Evolutionary conservation across 2,888 invertebrate genomes (phyloP).

Genomic region (Mactromeris polynyma): DNA sequence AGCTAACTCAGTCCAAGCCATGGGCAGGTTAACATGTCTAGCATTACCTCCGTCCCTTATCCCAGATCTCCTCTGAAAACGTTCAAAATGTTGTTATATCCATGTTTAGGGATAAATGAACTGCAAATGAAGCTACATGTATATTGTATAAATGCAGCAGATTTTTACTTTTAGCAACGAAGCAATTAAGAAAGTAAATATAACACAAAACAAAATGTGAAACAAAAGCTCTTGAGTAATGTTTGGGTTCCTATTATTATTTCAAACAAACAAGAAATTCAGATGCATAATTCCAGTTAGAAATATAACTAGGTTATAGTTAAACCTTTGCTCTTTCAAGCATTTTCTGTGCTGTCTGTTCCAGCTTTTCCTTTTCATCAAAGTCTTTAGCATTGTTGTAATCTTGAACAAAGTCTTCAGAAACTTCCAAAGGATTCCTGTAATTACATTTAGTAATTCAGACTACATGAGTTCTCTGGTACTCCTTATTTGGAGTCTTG

Average conservation of each 20-base stretch:
- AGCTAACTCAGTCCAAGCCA: conserved; percentile 87
- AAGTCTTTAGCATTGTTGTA: conserved; percentile 83
- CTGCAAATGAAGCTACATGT: too few relatives aligned
- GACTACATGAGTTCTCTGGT: too few relatives aligned
- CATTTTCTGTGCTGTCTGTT: conserved; percentile 84
- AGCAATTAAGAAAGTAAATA: too few relatives aligned
- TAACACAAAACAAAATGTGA: too few relatives aligned
- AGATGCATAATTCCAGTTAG: neutral
- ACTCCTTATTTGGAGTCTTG: too few relatives aligned
- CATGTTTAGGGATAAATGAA: too few relatives aligned
- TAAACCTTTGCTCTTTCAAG: conserved; percentile 86
- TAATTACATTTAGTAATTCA: neutral
- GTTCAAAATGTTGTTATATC: too few relatives aligned
- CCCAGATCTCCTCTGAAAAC: conserved; percentile 84
- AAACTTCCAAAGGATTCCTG: conserved; percentile 86
- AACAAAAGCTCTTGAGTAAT: too few relatives aligned
- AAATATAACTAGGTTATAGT: neutral
- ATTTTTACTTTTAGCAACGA: too few relatives aligned
- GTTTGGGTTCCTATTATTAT: too few relatives aligned
- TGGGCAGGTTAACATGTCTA: conserved; percentile 84
- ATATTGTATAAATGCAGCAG: too few relatives aligned
- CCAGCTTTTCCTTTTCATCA: conserved; percentile 82
- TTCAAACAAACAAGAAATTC: neutral
- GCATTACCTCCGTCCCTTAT: conserved; percentile 81
- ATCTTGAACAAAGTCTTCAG: conserved; percentile 86